Percentiles rank a stretch among this genome's conserved stretches.
phyloP scores from a whole-genome alignment of 2,113 vertebrate species.

The Mustela lutreola region DNA sequence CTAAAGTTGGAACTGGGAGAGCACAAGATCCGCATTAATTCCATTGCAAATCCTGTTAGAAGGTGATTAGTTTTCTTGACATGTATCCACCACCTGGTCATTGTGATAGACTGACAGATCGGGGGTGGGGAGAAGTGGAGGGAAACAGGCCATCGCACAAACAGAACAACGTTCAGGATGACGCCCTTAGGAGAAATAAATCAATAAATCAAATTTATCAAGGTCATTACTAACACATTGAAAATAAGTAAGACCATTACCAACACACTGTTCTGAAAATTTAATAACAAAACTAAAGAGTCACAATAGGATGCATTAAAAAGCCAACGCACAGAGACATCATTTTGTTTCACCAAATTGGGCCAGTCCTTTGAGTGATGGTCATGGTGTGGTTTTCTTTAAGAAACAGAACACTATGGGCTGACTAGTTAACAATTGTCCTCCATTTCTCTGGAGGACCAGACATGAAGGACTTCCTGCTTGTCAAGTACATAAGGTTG shows the following conservation, averaged over 20 bases:
- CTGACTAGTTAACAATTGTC: background rate
- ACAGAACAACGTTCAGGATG: background rate
- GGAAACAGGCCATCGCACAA: background rate
- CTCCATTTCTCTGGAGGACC: background rate
- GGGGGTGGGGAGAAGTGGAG: accelerated
- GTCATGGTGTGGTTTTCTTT: background rate
- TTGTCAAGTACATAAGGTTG: background rate
- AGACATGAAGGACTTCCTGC: background rate
- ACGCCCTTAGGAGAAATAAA: background rate
- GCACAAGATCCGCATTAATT: background rate
- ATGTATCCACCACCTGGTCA: background rate
- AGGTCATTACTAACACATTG: background rate
- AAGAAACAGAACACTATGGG: background rate
- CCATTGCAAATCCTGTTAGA: conserved; percentile 59
- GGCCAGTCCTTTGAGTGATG: background rate
- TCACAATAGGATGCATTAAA: background rate
- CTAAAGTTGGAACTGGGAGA: conserved; percentile 27
- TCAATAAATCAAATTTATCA: background rate
- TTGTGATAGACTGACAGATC: background rate
- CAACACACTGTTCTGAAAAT: background rate
- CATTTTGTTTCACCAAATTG: background rate
- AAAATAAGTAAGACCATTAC: background rate
- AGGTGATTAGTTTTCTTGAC: conserved; percentile 52
- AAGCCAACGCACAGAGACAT: background rate
- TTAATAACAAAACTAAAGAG: conserved; percentile 9